Conservation (phyloP, 2,797 vertebrate species). For the Taeniopygia guttata region DNA sequence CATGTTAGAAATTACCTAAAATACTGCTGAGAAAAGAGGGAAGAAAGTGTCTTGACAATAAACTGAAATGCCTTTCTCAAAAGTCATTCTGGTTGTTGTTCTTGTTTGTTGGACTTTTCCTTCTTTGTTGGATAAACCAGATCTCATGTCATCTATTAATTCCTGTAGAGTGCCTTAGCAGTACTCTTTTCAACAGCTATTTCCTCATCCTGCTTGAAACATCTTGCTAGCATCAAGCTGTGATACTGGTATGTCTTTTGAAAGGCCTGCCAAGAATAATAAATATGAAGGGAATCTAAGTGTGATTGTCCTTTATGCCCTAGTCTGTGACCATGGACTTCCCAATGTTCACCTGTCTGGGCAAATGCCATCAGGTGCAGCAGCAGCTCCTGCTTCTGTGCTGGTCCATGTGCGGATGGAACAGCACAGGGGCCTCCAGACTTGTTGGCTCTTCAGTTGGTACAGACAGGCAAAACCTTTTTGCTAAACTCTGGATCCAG, state of each 20-base stretch:
- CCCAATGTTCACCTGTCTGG: neutral
- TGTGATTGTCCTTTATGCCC: neutral
- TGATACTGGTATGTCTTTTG: slow-evolving; percentile 76
- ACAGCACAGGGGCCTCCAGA: neutral
- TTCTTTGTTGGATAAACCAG: slow-evolving; percentile 79
- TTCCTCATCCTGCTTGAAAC: slow-evolving; percentile 78
- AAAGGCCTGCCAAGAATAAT: slow-evolving; percentile 72
- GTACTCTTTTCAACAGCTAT: slow-evolving; percentile 74
- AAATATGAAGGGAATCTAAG: neutral
- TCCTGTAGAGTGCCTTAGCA: slow-evolving; percentile 83
- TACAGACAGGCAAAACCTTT: neutral
- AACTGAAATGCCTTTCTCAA: neutral
- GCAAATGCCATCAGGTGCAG: neutral
- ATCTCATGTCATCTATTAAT: slow-evolving; percentile 82
- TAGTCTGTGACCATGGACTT: neutral
- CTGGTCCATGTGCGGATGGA: accelerated
- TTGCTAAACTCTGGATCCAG: neutral
- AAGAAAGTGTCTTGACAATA: neutral
- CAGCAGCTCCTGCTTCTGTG: neutral
- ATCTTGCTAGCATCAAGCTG: slow-evolving; percentile 76
- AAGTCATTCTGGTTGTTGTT: neutral
- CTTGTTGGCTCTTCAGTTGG: neutral
- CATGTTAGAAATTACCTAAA: neutral
- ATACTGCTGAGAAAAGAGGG: neutral
- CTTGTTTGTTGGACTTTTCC: neutral